These are phyloP conservation scores for Malurus elegans DNA, from an alignment of 2,113 vertebrate genomes.

Conservation along the genomic window DNA sequence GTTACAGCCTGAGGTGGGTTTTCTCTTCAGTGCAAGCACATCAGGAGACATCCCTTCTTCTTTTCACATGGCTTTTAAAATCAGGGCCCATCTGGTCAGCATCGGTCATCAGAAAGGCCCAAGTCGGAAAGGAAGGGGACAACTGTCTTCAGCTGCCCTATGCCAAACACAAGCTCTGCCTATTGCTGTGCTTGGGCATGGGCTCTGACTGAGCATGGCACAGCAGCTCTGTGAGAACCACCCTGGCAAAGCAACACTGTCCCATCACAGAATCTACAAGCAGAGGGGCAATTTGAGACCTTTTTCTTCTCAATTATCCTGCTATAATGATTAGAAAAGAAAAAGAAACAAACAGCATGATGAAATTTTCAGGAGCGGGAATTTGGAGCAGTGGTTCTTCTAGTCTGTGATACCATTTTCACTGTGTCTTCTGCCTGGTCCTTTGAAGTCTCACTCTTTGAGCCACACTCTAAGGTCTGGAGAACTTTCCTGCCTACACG, in stretches of 20 bases:
- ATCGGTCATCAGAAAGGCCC: rapidly evolving
- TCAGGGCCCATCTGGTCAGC: neutral
- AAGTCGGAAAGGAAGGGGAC: neutral
- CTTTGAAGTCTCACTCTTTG: neutral
- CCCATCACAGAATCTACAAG: neutral
- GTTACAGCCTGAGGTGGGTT: conserved; percentile 53
- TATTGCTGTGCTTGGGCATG: neutral
- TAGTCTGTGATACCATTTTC: neutral
- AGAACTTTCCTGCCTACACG: neutral
- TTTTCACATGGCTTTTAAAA: conserved; percentile 7
- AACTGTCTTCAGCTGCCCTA: neutral
- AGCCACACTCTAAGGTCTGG: neutral
- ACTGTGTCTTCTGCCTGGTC: neutral
- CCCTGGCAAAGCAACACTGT: neutral
- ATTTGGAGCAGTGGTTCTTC: neutral
- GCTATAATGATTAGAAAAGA: neutral
- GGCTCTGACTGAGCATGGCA: neutral
- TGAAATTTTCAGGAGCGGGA: neutral
- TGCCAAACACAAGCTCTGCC: neutral
- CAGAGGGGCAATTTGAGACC: neutral
- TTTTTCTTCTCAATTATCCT: neutral
- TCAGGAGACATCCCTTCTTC: conserved; percentile 37
- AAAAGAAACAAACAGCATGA: neutral
- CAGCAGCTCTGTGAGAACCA: neutral
- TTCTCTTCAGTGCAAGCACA: conserved; percentile 39